phyloP scores from a whole-genome alignment of 2,797 vertebrate species.

The Oreochromis mossambicus region DNA sequence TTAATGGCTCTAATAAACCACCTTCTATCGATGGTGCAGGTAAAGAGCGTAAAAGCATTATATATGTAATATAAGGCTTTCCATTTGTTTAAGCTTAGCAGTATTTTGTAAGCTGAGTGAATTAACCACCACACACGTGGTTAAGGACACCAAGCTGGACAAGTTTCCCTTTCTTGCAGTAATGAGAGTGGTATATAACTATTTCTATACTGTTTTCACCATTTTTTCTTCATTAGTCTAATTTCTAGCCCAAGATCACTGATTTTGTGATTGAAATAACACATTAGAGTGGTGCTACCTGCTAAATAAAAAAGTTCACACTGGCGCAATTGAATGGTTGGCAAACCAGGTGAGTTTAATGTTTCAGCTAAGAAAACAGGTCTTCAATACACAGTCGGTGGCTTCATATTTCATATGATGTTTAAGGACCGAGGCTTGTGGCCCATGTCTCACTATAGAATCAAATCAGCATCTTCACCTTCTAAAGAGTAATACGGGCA shows the following conservation, averaged over 20 bases:
- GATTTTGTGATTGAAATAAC: not conserved
- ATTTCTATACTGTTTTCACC: not conserved
- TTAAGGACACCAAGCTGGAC: not conserved
- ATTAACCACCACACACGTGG: not conserved
- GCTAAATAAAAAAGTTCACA: not conserved
- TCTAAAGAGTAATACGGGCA: not conserved
- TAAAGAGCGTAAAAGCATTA: not conserved
- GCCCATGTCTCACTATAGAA: not conserved
- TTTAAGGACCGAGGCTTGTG: not conserved
- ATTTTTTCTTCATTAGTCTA: not conserved
- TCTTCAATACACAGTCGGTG: not conserved
- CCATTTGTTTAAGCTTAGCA: not conserved
- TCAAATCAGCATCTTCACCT: not conserved
- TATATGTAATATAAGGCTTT: not conserved
- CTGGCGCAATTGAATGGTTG: not conserved
- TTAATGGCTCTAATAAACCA: not conserved
- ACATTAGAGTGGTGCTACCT: not conserved
- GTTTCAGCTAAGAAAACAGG: not conserved
- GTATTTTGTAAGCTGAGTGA: not conserved
- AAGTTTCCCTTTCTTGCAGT: not conserved
- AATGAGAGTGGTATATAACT: not conserved
- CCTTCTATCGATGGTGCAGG: not conserved
- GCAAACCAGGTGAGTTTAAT: not conserved
- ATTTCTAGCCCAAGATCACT: not conserved
- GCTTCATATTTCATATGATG: not conserved